Conservation (phyloP, 1,140 invertebrate species). For the Theocolax elegans region DNA sequence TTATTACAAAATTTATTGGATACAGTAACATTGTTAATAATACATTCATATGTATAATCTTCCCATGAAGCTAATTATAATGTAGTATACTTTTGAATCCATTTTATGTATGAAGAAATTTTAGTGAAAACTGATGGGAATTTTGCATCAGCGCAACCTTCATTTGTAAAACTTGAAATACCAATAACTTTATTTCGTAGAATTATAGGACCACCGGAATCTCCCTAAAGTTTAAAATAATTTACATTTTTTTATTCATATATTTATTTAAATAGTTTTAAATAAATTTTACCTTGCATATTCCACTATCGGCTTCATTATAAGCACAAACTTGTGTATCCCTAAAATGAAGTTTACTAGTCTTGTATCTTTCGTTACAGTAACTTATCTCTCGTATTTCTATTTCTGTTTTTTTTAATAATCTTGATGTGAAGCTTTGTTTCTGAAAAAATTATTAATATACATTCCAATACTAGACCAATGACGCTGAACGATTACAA, state of each 20-base stretch:
- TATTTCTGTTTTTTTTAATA: constrained; percentile 20
- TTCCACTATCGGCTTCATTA: not conserved
- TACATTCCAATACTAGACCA: not conserved
- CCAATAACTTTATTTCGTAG: constrained; percentile 58
- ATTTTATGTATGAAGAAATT: constrained; percentile 45
- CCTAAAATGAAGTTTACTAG: not conserved
- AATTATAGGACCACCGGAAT: constrained; percentile 68
- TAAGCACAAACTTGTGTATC: constrained; percentile 29
- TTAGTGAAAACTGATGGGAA: constrained; percentile 58
- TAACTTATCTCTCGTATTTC: not conserved
- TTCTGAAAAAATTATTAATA: constrained; percentile 14
- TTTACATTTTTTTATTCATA: not conserved
- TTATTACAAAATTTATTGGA: too few species aligned
- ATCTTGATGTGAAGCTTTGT: not conserved
- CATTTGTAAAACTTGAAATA: constrained; percentile 61
- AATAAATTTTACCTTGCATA: constrained; percentile 25
- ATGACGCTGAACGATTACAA: too few species aligned
- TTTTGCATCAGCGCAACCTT: constrained; percentile 52
- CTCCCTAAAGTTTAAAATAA: constrained; percentile 55
- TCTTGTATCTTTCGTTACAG: constrained; percentile 14
- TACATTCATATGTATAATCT: too few species aligned
- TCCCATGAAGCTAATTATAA: too few species aligned
- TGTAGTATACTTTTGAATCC: constrained; percentile 35
- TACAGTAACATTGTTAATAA: too few species aligned
- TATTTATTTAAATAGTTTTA: not conserved